phyloP scores from a whole-genome alignment of 1,140 invertebrate genomes.

The Xylocopa sonorina region DNA sequence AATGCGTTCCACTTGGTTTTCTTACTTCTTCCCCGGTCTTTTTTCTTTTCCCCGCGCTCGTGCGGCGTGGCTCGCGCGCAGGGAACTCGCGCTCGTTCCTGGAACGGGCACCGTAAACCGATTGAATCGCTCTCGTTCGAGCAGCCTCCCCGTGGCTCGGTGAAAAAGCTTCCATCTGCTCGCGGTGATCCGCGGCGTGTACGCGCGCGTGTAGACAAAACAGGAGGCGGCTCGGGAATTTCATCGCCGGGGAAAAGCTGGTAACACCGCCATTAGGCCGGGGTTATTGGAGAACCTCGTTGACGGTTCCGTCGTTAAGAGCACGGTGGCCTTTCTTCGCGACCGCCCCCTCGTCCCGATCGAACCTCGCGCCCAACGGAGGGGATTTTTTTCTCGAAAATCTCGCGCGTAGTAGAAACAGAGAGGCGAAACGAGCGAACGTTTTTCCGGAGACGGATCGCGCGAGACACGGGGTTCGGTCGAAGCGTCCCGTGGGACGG shows the following conservation, averaged over 20 bases:
- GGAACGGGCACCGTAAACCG: not conserved
- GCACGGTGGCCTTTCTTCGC: not conserved
- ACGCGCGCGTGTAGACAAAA: constrained; percentile 43
- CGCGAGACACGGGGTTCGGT: constrained; percentile 1
- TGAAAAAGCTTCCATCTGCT: constrained; percentile 18
- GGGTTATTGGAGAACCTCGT: constrained; percentile 23
- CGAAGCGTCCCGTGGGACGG: not conserved
- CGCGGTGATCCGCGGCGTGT: not conserved
- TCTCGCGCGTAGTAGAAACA: too few species aligned
- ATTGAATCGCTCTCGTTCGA: constrained; percentile 39
- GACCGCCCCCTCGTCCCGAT: constrained; percentile 1
- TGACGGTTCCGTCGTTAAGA: constrained; percentile 32
- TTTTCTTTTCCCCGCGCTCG: too few species aligned
- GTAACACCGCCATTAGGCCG: constrained; percentile 38
- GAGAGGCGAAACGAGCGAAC: not conserved
- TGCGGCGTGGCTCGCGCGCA: not conserved
- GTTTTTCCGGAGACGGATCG: not conserved
- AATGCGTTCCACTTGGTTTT: constrained; percentile 45
- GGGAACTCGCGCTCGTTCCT: not conserved
- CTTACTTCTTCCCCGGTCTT: not conserved
- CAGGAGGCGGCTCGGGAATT: constrained; percentile 1
- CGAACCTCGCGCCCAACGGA: constrained; percentile 2
- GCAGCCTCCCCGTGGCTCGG: too few species aligned
- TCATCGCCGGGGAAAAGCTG: constrained; percentile 22
- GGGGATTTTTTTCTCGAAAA: constrained; percentile 13